These are phyloP conservation scores for Mesodorylaimus sp. DNA, from an alignment of 2,888 invertebrate species.

Conservation along the genomic window DNA sequence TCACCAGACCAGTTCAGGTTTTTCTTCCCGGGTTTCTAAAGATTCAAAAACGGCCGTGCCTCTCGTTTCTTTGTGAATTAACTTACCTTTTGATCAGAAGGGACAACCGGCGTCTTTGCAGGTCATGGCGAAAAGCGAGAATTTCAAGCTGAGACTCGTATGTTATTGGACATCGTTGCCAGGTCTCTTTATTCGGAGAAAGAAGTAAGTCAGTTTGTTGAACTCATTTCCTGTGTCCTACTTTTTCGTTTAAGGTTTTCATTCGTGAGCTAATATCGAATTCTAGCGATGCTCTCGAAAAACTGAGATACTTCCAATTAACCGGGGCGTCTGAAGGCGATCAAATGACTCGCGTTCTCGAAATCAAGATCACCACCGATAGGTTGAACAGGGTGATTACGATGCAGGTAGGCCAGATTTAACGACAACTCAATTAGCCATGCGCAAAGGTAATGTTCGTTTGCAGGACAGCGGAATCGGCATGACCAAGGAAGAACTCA, in stretches of 20 bases:
- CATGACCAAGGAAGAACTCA: slow-evolving; percentile 76
- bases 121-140: slow-evolving; percentile 53
- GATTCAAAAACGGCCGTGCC: too few relatives aligned
- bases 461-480: slow-evolving; percentile 74
- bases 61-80: too few relatives aligned
- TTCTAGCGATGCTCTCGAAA: slow-evolving; percentile 89
- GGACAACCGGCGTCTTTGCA: too few relatives aligned
- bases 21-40: too few relatives aligned
- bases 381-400: slow-evolving; percentile 63
- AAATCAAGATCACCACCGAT: slow-evolving; percentile 71
- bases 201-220: slow-evolving; percentile 44
- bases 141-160: slow-evolving; percentile 88
- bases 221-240: neutral
- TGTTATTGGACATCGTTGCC: slow-evolving; percentile 87
- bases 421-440: too few relatives aligned
- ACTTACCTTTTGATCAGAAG: neutral
- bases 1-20: too few relatives aligned
- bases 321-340: slow-evolving; percentile 25
- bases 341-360: slow-evolving; percentile 41
- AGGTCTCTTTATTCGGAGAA: slow-evolving; percentile 90
- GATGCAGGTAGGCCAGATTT: slow-evolving; percentile 48
- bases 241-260: slow-evolving; percentile 49
- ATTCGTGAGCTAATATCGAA: slow-evolving; percentile 86
- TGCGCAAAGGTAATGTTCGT: too few relatives aligned
- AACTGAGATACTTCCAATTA: slow-evolving; percentile 59